Evolutionary conservation across 2,888 invertebrate species (phyloP), one percentile per base, ranked within the genome.

Genomic region (Ornithoptera alexandrae): DNA sequence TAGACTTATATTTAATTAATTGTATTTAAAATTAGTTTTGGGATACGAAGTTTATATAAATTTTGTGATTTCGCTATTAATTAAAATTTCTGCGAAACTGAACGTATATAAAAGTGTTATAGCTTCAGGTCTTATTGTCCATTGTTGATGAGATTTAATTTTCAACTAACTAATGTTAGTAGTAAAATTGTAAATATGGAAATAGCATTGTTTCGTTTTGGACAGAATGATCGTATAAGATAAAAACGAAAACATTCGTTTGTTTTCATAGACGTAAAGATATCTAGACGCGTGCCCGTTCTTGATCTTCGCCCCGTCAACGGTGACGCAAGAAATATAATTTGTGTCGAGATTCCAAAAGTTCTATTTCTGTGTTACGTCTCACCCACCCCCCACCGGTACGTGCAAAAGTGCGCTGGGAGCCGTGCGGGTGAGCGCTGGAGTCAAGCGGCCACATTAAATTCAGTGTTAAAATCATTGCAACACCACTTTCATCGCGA

Each of bases 281-380:
- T 46, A 70, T 72, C 66, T 58, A 69, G 66, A 77, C 75, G 74
- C 72, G 74, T 72, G 79, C 77, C 79, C 82, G 87, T 77, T 85
- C 89, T 87, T 88, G 90, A 89, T 90, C 89, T 87, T 88, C 84
- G 83, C 83, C 80, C 79, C 83, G 83, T 83, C 86, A 86, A 83
- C 81, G 80, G 85, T 91, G 92, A 92, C 92, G 92, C 86, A 87
- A 85, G 83, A 77, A 87, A 86, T 88, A 89, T 90, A 90, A 89
- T 90, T 90, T 88, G 87, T 88, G 83, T 85, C 82, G 86, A 84
- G 88, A 90, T 92, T 92, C 89, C 90, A 88, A 91, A 91, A 89
- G 87, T 84, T 91, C 92, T 92, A 92, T 92, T 92, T 91, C 86
- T 83, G 92, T 88, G 77, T 76, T 81, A 75, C 85, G 84, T 81